phyloP scores from a whole-genome alignment of 2,888 invertebrate species.

The Uropetala carovei region DNA sequence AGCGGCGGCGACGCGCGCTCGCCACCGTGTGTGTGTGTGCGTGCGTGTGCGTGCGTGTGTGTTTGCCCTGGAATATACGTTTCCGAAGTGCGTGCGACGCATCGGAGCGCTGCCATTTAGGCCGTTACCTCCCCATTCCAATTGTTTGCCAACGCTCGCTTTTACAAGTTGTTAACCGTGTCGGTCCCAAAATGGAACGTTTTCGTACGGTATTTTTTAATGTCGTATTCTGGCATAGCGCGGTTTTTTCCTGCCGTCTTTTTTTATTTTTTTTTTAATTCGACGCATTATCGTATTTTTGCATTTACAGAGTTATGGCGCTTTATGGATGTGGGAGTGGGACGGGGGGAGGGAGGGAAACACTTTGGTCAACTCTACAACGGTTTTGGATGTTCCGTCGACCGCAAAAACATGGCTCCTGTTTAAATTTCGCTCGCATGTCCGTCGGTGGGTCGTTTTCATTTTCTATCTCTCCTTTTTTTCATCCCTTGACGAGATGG shows the following conservation, averaged over 20 bases:
- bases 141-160: constrained; percentile 8
- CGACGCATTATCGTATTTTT: constrained; percentile 29
- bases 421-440: neutral
- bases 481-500: too few species aligned
- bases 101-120: neutral
- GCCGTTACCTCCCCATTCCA: neutral
- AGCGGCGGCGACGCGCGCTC: too few species aligned
- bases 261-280: neutral
- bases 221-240: neutral
- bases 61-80: neutral
- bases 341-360: too few species aligned
- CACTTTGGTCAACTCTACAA: neutral
- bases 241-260: neutral
- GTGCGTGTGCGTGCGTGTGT: neutral
- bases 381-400: neutral
- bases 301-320: constrained; percentile 32
- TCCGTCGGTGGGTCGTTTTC: neutral
- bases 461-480: neutral
- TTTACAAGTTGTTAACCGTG: neutral
- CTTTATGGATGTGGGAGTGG: too few species aligned
- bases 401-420: neutral
- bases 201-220: neutral
- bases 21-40: neutral
- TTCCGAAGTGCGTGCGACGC: neutral
- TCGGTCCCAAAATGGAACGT: neutral